Evolutionary conservation across 2,797 vertebrate species (phyloP), one percentile per base, ranked within the genome.

Genomic region (Champsocephalus gunnari): DNA sequence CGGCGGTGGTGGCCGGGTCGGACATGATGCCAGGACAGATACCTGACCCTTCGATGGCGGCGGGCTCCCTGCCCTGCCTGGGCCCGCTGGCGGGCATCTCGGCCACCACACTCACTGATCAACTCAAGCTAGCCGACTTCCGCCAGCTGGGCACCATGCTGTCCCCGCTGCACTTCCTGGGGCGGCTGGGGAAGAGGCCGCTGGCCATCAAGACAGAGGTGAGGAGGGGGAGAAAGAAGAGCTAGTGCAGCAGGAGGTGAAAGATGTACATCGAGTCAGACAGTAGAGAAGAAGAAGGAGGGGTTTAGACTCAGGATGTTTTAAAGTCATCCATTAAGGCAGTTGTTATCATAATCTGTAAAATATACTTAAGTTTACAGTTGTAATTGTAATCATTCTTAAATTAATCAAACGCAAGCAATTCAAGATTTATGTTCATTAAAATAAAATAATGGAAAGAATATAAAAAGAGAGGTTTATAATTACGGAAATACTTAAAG

Each of bases 21-120:
- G 96, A 95, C 94, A 98, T 99, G 97, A 99, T 98, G 97, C 97
- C 97, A 81, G 97, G 97, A 93, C 97, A 99, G 96, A 97, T 99
- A 75, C 97, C 97, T 13, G 97, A 99, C 94, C 97, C 97, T 80
- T 95, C 96, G 8, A 89, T 98, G 93, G 95, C 96, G 28, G 96
- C 97, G 0, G 97, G 97, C 24, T 94, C 97, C 14, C 94, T 98
- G 92, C 97, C 97, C 67, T 90, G 93, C 79, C 95, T 98, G 0
- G 95, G 97, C 73, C 96, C 96, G 55, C 87, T 98, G 89, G 96
- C 96, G 0, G 96, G 97, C 67, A 96, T 99, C 87, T 93, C 95
- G 48, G 94, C 96, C 94, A 96, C 97, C 1, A 96, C 97, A 11
- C 95, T 98, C 87, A 95, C 94, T 0, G 96, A 98, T 90, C 97